These are phyloP conservation scores for Ammospiza nelsoni DNA, from an alignment of 2,113 vertebrate genomes.

Conservation along the genomic window DNA sequence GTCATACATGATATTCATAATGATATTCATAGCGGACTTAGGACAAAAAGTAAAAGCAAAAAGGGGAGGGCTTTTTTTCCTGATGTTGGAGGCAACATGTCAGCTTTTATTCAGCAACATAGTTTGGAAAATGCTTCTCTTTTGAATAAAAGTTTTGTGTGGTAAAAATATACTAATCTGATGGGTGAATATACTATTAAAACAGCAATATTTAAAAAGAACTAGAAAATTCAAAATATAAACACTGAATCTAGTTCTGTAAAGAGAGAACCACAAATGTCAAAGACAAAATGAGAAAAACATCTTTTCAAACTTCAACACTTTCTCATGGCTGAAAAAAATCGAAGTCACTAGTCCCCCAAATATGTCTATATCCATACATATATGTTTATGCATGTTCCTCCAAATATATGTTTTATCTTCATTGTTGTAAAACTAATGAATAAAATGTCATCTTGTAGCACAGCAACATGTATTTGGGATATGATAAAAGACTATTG, in stretches of 20 bases:
- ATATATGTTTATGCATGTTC: not conserved
- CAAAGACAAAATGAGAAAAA: not conserved
- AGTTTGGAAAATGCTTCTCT: not conserved
- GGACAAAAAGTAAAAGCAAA: not conserved
- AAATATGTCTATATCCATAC: not conserved
- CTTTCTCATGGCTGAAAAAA: not conserved
- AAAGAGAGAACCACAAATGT: not conserved
- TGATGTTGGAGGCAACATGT: not conserved
- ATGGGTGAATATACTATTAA: not conserved
- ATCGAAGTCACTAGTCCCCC: not conserved
- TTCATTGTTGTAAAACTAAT: not conserved
- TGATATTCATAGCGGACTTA: not conserved
- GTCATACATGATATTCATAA: not conserved
- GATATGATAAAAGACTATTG: not conserved
- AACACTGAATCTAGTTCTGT: not conserved
- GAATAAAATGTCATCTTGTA: not conserved
- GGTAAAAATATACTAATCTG: not conserved
- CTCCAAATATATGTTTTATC: not conserved
- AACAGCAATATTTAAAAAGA: not conserved
- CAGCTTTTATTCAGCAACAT: not conserved
- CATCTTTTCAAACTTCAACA: not conserved
- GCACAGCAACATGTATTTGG: not conserved
- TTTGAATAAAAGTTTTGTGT: not conserved
- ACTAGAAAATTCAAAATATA: not conserved
- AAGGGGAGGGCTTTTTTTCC: fast-evolving